phyloP scores from a whole-genome alignment of 1,140 invertebrate genomes.

The Bombus soroeensis region DNA sequence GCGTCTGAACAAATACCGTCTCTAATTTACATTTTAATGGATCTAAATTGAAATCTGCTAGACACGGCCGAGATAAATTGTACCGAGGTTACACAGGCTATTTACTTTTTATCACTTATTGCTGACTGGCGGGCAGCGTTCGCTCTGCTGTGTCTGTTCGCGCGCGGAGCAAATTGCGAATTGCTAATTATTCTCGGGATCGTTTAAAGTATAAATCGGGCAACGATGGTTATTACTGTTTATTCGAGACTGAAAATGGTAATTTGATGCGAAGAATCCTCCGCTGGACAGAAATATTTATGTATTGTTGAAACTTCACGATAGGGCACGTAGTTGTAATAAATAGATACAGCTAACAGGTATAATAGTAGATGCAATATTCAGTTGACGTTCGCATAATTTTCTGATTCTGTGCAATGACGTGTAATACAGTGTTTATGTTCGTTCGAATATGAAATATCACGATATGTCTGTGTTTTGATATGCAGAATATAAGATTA shows the following conservation, averaged over 20 bases:
- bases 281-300: too few species aligned
- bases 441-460: too few species aligned
- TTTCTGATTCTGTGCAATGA: too few species aligned
- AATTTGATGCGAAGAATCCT: background rate
- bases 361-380: too few species aligned
- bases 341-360: too few species aligned
- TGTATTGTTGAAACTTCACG: background rate
- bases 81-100: constrained; percentile 46
- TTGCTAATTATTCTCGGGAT: constrained; percentile 61
- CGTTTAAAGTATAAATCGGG: background rate
- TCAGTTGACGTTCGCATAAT: too few species aligned
- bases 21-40: constrained; percentile 76
- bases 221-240: background rate
- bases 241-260: background rate
- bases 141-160: background rate
- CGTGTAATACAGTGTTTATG: too few species aligned
- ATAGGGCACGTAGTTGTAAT: background rate
- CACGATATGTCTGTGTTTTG: too few species aligned
- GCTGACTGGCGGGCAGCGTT: constrained; percentile 1
- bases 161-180: constrained; percentile 22
- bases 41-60: constrained; percentile 76
- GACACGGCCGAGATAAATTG: constrained; percentile 65
- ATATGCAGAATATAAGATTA: too few species aligned
- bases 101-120: constrained; percentile 68
- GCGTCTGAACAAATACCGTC: constrained; percentile 64